These are phyloP conservation scores for Sebastolobus altivelis DNA, from an alignment of 2,797 vertebrate genomes.

Conservation along the genomic window DNA sequence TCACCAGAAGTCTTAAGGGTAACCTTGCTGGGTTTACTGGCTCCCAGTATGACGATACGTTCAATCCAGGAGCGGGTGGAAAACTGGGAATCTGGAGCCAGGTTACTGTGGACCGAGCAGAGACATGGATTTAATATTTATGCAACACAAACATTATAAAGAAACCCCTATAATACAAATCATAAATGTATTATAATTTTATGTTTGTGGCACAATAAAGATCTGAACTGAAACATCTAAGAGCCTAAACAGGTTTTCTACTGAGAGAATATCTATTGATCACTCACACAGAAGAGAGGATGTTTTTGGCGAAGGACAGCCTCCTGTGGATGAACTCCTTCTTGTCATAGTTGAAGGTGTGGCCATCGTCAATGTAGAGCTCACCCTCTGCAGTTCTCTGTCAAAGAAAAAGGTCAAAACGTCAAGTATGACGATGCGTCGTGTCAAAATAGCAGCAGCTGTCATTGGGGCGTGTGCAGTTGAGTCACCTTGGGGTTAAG, in stretches of 20 bases:
- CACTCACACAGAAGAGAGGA: slow-evolving; percentile 88
- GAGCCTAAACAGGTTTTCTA: not conserved
- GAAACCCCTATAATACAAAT: not conserved
- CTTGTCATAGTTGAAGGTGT: slow-evolving; percentile 89
- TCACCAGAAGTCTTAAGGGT: slow-evolving; percentile 84
- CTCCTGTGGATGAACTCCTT: slow-evolving; percentile 88
- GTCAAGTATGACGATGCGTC: not conserved
- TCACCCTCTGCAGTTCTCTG: slow-evolving; percentile 91
- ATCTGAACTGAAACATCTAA: not conserved
- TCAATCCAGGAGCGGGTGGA: slow-evolving; percentile 90
- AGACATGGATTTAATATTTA: not conserved
- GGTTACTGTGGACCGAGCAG: slow-evolving; percentile 78
- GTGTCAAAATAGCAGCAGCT: not conserved
- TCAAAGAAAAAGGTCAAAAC: slow-evolving; percentile 16
- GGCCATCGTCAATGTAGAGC: slow-evolving; percentile 92
- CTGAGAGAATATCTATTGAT: not conserved
- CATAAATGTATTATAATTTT: not conserved
- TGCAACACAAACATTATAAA: not conserved
- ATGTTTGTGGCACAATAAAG: not conserved
- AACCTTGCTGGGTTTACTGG: slow-evolving; percentile 85
- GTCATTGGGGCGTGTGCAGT: not conserved
- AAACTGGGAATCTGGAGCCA: slow-evolving; percentile 84
- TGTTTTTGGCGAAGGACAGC: slow-evolving; percentile 85
- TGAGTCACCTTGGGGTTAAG: slow-evolving; percentile 85
- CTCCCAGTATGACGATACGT: slow-evolving; percentile 89